Evolutionary conservation across 2,113 vertebrate genomes (phyloP).

Genomic region (Chroicocephalus ridibundus): DNA sequence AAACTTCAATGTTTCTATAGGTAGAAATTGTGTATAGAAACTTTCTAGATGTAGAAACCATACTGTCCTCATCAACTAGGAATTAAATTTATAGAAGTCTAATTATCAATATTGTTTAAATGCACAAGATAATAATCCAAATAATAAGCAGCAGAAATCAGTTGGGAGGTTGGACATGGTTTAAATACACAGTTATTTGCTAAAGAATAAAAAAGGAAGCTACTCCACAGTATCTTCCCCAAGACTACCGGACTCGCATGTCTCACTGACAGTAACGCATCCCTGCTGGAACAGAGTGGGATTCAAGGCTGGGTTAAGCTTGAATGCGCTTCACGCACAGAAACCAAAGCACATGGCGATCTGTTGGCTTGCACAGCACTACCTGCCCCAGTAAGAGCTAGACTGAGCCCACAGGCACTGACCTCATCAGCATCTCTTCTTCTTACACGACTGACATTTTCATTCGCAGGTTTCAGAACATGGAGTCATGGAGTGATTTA

Average conservation of each 20-base stretch:
- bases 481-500: neutral
- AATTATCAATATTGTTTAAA: neutral
- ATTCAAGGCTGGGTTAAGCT: neutral
- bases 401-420: neutral
- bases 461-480: neutral
- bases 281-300: neutral
- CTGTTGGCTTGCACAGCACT: neutral
- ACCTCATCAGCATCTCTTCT: neutral
- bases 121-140: neutral
- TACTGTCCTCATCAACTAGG: neutral
- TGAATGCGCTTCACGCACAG: too few species aligned
- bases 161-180: neutral
- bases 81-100: neutral
- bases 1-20: neutral
- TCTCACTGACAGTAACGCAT: neutral
- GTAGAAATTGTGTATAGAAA: neutral
- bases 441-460: neutral
- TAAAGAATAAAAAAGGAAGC: neutral
- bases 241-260: accelerated
- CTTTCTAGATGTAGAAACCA: neutral
- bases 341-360: neutral
- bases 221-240: neutral
- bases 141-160: neutral
- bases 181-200: neutral
- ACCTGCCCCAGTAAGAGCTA: neutral